phyloP scores from a whole-genome alignment of 2,888 invertebrate species.

The Lithophane leautieri region DNA sequence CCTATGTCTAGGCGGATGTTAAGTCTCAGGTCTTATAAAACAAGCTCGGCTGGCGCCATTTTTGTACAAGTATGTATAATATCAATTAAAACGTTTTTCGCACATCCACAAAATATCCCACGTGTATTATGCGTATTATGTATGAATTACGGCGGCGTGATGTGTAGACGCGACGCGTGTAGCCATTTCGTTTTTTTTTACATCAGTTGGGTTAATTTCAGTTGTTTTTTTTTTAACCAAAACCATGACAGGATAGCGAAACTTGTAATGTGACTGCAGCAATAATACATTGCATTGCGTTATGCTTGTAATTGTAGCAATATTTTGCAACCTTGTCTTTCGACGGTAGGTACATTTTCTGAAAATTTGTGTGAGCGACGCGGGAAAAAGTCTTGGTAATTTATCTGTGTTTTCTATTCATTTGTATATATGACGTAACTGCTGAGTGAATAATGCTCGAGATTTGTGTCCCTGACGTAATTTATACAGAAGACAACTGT shows the following conservation, averaged over 20 bases:
- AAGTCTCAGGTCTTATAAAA: constrained; percentile 34
- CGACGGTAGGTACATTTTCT: constrained; percentile 12
- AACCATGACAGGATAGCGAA: background rate
- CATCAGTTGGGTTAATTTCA: background rate
- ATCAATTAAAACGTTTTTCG: constrained; percentile 56
- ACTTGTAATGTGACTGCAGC: background rate
- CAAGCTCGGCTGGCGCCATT: constrained; percentile 24
- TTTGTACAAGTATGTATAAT: constrained; percentile 43
- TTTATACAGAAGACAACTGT: constrained; percentile 59
- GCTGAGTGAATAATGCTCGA: constrained; percentile 63
- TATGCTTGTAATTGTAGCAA: background rate
- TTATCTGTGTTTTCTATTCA: constrained; percentile 65
- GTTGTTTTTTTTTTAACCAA: background rate
- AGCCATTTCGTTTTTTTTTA: constrained; percentile 18
- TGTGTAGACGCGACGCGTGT: background rate
- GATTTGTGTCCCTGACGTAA: constrained; percentile 66
- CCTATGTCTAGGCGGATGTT: constrained; percentile 25
- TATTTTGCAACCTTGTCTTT: constrained; percentile 8
- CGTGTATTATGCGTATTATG: constrained; percentile 39
- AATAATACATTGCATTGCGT: background rate
- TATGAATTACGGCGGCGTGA: constrained; percentile 44
- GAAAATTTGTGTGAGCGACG: constrained; percentile 1
- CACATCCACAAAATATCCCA: constrained; percentile 16
- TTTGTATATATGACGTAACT: constrained; percentile 54
- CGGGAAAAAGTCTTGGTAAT: constrained; percentile 45